phyloP scores from a whole-genome alignment of 1,140 invertebrate species.

The Thrips palmi region DNA sequence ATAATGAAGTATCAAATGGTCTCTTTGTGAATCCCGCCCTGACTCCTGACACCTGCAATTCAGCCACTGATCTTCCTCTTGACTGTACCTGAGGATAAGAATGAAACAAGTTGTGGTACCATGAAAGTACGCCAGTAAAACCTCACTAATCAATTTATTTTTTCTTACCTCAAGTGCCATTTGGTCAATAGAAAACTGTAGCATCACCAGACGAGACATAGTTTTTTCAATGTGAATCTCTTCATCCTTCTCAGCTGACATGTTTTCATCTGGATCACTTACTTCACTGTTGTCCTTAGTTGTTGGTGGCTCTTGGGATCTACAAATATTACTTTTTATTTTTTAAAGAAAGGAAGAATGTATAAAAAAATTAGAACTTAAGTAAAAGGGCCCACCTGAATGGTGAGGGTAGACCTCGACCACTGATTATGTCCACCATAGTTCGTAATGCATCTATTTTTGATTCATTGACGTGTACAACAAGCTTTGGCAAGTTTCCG shows the following conservation, averaged over 20 bases:
- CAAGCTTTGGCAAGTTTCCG: constrained; percentile 67
- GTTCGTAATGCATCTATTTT: constrained; percentile 49
- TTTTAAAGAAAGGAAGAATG: constrained; percentile 1
- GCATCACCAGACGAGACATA: constrained; percentile 48
- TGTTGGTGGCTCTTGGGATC: constrained; percentile 13
- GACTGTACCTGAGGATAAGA: constrained; percentile 32
- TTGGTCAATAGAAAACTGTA: constrained; percentile 77
- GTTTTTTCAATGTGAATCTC: constrained; percentile 29
- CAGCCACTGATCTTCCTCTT: constrained; percentile 65
- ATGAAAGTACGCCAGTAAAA: constrained; percentile 5
- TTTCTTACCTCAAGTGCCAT: constrained; percentile 54
- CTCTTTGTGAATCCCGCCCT: constrained; percentile 52
- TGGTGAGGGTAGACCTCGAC: constrained; percentile 26
- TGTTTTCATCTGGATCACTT: constrained; percentile 11
- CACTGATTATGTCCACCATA: constrained; percentile 25
- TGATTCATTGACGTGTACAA: constrained; percentile 76
- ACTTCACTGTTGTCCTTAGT: constrained; percentile 9
- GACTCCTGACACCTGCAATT: constrained; percentile 79
- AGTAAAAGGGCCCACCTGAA: constrained; percentile 17
- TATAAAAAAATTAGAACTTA: neutral
- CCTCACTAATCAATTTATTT: constrained; percentile 1
- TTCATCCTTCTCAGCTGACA: constrained; percentile 20
- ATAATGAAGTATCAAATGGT: constrained; percentile 49
- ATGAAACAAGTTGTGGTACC: constrained; percentile 4
- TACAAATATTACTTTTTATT: constrained; percentile 2